Evolutionary conservation across 2,113 vertebrate species (phyloP), one percentile per base, ranked within the genome.

Genomic region (Brachyhypopomus gauderio): DNA sequence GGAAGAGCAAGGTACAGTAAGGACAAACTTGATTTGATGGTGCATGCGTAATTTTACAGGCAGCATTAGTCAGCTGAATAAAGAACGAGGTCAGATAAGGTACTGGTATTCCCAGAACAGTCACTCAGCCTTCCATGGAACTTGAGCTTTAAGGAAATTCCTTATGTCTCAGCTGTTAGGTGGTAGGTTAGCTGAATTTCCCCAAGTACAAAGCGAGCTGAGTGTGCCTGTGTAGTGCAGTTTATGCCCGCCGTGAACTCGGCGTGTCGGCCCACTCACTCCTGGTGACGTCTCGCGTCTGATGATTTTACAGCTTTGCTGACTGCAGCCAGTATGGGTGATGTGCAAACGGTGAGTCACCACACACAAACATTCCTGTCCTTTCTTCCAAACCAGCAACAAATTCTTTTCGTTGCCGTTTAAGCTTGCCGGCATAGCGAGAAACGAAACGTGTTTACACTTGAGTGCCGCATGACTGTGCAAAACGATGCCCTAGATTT

Each of bases 1-100:
- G 2, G 92, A 93, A 20, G 92, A 94, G 85, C 92, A 93, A 94
- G 93, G 93, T 94, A 89, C 0, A 22, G n/a, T 38, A 64, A 41
- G 55, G 0, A 23, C 63, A 75, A 56, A 79, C n/a, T 72, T 75
- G 67, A 12, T 67, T 52, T 73, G 19, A 69, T 19, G 19, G 36
- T 27, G 16, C 45, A 9, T 56, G 34, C 22, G 34, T 4, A 41
- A 9, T 41, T 41, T 41, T 41, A 41, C 41, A 56, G 12, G 14
- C 14, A 60, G 34, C 27, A 22, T 41, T 12, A 36, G 20, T 55
- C 55, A 60, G n/a, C 38, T 2, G 55, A 5, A 23, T 27, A 4
- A 16, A 84, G 60, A 56, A 17, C 62, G 30, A 30, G 62, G 55
- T 9, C 41, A 14, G 45, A 52, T 14, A 14, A 52, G 45, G 45